Evolutionary conservation across 2,888 invertebrate species (phyloP).

Genomic region (Agrypnus murinus): DNA sequence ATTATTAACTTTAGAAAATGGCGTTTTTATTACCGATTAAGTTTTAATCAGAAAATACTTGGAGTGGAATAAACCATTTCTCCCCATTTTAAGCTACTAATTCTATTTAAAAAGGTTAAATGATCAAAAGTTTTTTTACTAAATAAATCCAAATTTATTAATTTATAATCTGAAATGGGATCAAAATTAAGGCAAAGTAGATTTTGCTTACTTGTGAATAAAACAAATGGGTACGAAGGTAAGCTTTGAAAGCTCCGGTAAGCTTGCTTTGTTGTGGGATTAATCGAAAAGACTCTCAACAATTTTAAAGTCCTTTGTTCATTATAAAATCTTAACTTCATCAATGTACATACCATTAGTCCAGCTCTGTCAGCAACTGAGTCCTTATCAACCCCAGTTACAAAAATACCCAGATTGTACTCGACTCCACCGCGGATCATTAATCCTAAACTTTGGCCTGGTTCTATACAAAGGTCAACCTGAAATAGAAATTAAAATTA

Average conservation of each 20-base stretch:
- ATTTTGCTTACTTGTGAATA: too few species aligned
- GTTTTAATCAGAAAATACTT: constrained; percentile 14
- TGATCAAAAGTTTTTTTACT: too few species aligned
- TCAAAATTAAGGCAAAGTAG: too few species aligned
- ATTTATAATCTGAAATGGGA: too few species aligned
- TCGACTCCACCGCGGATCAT: constrained; percentile 97
- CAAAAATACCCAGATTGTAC: constrained; percentile 96
- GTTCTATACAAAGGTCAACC: constrained; percentile 91
- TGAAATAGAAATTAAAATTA: constrained; percentile 66
- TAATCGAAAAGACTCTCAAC: neutral
- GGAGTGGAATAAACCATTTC: neutral
- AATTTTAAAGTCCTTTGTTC: constrained; percentile 8
- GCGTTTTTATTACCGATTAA: constrained; percentile 1
- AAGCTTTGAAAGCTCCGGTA: too few species aligned
- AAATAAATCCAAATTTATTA: too few species aligned
- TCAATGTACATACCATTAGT: constrained; percentile 79
- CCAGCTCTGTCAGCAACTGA: constrained; percentile 95
- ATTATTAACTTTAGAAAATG: constrained; percentile 6
- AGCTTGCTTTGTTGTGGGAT: constrained; percentile 7
- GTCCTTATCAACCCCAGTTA: constrained; percentile 95
- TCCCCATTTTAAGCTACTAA: neutral
- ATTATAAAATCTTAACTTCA: constrained; percentile 1
- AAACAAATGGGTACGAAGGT: too few species aligned
- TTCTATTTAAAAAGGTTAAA: neutral
- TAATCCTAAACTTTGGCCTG: constrained; percentile 92